Evolutionary conservation across 2,888 invertebrate species (phyloP), one percentile per base, ranked within the genome.

Genomic region (Lacanobia oleracea): DNA sequence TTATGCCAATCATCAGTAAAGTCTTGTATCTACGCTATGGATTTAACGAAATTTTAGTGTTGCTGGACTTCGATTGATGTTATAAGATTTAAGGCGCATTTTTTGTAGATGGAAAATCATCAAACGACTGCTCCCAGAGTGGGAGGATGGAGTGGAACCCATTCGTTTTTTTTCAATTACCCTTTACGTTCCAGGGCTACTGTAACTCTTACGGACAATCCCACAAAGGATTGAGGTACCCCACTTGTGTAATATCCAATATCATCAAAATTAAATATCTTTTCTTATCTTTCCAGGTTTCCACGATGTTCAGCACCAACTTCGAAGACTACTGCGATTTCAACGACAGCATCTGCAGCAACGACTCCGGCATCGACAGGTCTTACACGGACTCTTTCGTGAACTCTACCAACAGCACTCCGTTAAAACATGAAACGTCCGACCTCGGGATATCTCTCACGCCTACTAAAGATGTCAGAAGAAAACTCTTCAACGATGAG

Each of bases 281-380:
- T 56, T 79, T 82, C 65, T 72, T 68, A 79, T 88, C 61, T 75
- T 90, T 89, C 2, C 90, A 92, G 92, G 81, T 88, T 69, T 57
- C 69, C 16, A 79, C 75, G 59, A 96, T 96, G 96, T 96, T 94
- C 78, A 91, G 91, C 79, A 93, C 93, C 48, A 90, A 90, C 72
- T 95, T 96, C 67, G 94, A 95, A 12, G 94, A 95, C 75, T 95
- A 94, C 80, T 95, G 96, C 73, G 96, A 96, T 77, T 95, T 96
- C 86, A 95, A 94, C 67, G 96, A 96, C 82, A 96, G 96, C 85
- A 91, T 96, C 72, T 96, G 96, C 90, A 98, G 98, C 79, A 97
- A 97, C 71, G 98, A 98, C 89, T 98, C 98, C 0, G 98, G 98
- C 62, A 97, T 98, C 88, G 98, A 98, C 86, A 97, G 97, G 84